Conservation (phyloP, 2,113 vertebrate genomes). For the Dicrurus megarhynchus region DNA sequence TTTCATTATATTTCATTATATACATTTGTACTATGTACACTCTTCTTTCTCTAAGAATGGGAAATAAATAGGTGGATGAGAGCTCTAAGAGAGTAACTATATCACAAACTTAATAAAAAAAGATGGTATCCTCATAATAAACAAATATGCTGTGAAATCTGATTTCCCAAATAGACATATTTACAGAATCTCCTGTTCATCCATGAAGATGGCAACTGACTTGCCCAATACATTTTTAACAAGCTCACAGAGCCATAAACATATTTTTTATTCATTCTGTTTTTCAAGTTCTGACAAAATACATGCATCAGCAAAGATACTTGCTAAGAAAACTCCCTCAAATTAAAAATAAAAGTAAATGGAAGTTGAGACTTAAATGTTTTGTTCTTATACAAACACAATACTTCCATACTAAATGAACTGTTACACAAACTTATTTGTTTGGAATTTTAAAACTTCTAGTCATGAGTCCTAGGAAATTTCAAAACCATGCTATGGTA, state of each 20-base stretch:
- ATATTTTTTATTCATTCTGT: not conserved
- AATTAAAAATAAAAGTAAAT: not conserved
- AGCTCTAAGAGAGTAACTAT: not conserved
- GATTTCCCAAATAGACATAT: not conserved
- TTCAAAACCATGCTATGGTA: not conserved
- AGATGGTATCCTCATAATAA: not conserved
- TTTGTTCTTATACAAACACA: not conserved
- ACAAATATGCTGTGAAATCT: not conserved
- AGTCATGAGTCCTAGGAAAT: not conserved
- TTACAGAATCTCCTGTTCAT: not conserved
- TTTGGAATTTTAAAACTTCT: not conserved
- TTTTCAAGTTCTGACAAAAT: not conserved
- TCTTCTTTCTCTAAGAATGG: not conserved
- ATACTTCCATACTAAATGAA: not conserved
- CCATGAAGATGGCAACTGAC: not conserved
- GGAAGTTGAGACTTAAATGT: not conserved
- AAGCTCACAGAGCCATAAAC: not conserved
- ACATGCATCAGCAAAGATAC: not conserved
- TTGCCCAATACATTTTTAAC: not conserved
- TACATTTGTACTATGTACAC: not conserved
- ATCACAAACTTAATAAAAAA: not conserved
- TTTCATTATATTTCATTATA: not conserved
- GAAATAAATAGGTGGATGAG: not conserved
- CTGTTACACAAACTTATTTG: not conserved
- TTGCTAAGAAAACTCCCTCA: not conserved